A percentile compares a stretch with the other conserved stretches of the same genome.
Conservation (phyloP, 2,888 invertebrate genomes). For the Spatulosminthurus flaviceps region DNA sequence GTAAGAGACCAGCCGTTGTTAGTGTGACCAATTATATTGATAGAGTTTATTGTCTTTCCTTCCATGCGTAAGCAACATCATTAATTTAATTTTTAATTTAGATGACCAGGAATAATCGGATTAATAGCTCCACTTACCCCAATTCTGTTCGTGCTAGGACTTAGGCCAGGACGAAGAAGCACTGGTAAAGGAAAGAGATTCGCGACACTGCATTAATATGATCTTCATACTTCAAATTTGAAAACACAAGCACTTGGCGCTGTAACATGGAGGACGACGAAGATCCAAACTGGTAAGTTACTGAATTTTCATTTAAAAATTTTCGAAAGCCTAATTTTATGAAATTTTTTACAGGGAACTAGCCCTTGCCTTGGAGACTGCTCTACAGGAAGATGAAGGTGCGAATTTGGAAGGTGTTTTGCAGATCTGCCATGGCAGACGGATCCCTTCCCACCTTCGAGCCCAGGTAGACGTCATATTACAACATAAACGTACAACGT, state of each 20-base stretch:
- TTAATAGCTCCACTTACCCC: too few species aligned
- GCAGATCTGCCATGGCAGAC: slow-evolving; percentile 60
- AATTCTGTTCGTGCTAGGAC: too few species aligned
- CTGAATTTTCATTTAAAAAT: not conserved
- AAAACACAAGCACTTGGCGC: not conserved
- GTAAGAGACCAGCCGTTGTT: too few species aligned
- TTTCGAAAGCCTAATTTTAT: slow-evolving; percentile 1
- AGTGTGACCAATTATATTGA: too few species aligned
- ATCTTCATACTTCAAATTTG: slow-evolving; percentile 19
- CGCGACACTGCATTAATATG: too few species aligned
- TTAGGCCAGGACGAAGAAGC: too few species aligned
- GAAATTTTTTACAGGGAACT: slow-evolving; percentile 41
- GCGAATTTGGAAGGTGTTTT: slow-evolving; percentile 56
- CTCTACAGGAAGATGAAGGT: slow-evolving; percentile 47
- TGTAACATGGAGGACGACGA: slow-evolving; percentile 40
- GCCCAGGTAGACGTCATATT: slow-evolving; percentile 54
- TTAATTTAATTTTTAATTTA: too few species aligned
- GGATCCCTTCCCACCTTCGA: slow-evolving; percentile 59
- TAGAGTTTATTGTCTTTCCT: too few species aligned
- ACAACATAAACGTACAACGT: too few species aligned
- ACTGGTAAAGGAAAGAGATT: too few species aligned
- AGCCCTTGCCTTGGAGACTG: slow-evolving; percentile 42
- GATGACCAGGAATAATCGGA: too few species aligned
- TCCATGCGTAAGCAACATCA: too few species aligned
- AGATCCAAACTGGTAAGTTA: slow-evolving; percentile 42